Evolutionary conservation across 2,888 invertebrate species (phyloP), one percentile per base, ranked within the genome.

Genomic region (Amphipyra tragopoginis): DNA sequence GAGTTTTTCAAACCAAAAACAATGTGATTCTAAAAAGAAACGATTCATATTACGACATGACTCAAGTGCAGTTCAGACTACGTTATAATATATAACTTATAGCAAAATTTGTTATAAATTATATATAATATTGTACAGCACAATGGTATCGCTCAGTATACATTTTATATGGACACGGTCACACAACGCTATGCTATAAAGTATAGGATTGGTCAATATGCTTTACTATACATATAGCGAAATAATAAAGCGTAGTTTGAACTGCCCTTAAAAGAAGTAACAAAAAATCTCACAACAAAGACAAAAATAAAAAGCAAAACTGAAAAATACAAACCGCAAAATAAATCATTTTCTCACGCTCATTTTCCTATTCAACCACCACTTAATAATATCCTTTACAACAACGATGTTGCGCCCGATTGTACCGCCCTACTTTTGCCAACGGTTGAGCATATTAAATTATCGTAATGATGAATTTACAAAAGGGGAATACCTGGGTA

Each of bases 381-480:
- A 60, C 49, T 56, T 56, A 72, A 61, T 36, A 60, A 56, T 56
- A 66, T 72, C n/a, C 38, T 39, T 50, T 47, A 47, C 45, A 62
- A 55, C 47, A 47, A 54, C 57, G 51, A 45, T 45, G 60, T 55
- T 81, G 67, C 49, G 39, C 65, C 54, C 73, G 56, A 77, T 61
- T 70, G 75, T 80, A 77, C 72, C 54, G 73, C 55, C 75, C 79
- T 65, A 79, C 72, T 77, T 81, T 70, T 57, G 51, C 56, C 57
- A 64, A 60, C 65, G 74, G 53, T 64, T 64, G 67, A 75, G 69
- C 79, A 75, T 77, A 83, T 82, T 77, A 84, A 83, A 84, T 83
- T 83, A 84, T 79, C 65, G 77, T 81, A 80, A 80, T 80, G 78
- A 82, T 81, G 77, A 84, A 84, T 84, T 81, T 75, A 81, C 75